Evolutionary conservation across 2,888 invertebrate species (phyloP), one percentile per base, ranked within the genome.

Genomic region (Notodonta dromedarius): DNA sequence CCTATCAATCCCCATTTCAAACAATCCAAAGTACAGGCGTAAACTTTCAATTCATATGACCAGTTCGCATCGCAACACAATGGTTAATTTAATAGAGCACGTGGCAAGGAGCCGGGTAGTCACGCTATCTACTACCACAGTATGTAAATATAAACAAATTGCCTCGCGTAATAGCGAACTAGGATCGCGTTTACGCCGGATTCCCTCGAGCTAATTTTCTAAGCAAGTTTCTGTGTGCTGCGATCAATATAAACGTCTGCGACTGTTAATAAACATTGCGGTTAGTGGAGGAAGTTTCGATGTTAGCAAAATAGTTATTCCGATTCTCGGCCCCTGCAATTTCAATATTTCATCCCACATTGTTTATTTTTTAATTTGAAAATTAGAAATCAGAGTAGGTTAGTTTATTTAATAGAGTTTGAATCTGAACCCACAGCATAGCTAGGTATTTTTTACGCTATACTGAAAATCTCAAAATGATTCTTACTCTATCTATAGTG

Each of bases 81-180:
- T 62, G 63, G 57, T 61, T 65, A 72, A 73, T 73, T 68, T 70
- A 63, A 69, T 67, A 59, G 61, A 62, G 62, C 69, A 69, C 69
- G 63, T 69, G 59, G 63, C 56, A 24, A 61, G 62, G 55, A 67
- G 63, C 60, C 60, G 63, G 67, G 57, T 61, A 77, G 73, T 69
- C 76, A 77, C 77, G 78, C 73, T 67, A 73, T 66, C 52, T 35
- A 62, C 58, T 61, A 67, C 70, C 52, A 57, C 39, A 65, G 60
- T 71, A 79, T 73, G 79, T 77, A 78, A 77, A 79, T 76, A 76
- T 64, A 76, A 78, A 76, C 77, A 78, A 73, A 81, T 81, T 80
- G 76, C 63, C 62, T 69, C 66, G 60, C 70, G 62, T 79, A 79
- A 81, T 81, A 74, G 77, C 73, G 69, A 70, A 65, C 69, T 61